Conservation (phyloP, 2,888 invertebrate species). For the Caenorhabditis uteleia region DNA sequence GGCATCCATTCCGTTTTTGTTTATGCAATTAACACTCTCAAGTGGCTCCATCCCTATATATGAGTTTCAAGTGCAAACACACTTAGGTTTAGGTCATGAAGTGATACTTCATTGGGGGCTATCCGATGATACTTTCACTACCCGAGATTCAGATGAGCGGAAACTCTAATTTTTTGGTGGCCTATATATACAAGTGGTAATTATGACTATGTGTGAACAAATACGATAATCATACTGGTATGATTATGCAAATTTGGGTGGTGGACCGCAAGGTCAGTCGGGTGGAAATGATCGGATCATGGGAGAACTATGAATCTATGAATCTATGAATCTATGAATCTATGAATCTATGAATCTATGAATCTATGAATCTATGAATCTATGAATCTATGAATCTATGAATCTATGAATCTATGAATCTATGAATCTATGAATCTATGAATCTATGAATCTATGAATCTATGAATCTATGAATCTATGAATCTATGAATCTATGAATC, state of each 20-base stretch:
- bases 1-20: constrained; percentile 5
- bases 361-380: neutral
- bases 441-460: constrained; percentile 1
- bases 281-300: constrained; percentile 1
- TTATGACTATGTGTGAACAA: neutral
- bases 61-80: constrained; percentile 1
- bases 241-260: constrained; percentile 2
- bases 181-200: neutral
- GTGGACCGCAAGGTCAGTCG: neutral
- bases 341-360: constrained; percentile 4
- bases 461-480: neutral
- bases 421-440: neutral
- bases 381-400: neutral
- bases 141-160: constrained; percentile 1
- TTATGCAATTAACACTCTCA: constrained; percentile 44
- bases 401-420: neutral
- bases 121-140: constrained; percentile 2
- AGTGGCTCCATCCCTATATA: constrained; percentile 4
- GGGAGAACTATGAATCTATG: neutral
- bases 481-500: constrained; percentile 1
- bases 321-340: neutral
- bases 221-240: neutral
- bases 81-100: too few relatives aligned
- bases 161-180: neutral
- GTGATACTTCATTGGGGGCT: too few relatives aligned